phyloP scores from a whole-genome alignment of 2,113 vertebrate species.

The Okapia johnstoni region DNA sequence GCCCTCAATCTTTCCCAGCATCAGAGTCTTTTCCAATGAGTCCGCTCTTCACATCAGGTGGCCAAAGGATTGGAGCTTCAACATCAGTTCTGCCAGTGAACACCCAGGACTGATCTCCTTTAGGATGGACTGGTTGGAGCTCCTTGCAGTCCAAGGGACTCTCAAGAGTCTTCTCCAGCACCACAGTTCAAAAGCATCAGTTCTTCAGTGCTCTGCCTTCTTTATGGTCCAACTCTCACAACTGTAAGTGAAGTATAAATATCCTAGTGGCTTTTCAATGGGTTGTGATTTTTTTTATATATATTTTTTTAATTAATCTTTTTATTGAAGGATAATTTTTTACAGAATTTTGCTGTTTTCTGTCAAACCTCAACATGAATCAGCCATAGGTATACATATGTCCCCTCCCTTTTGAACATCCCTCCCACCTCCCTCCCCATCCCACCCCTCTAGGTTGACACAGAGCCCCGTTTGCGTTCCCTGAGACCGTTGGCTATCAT shows the following conservation, averaged over 20 bases:
- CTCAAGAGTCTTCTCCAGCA: background rate
- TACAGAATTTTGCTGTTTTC: background rate
- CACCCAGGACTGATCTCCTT: accelerated
- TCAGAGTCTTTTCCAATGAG: accelerated
- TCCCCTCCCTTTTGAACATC: background rate
- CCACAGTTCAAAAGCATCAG: background rate
- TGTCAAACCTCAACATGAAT: background rate
- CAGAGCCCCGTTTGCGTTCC: background rate
- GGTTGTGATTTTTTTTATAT: background rate
- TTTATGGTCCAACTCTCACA: background rate
- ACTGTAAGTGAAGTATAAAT: background rate
- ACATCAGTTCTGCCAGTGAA: background rate
- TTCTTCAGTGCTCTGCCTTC: accelerated
- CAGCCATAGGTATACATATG: background rate
- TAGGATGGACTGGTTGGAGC: background rate
- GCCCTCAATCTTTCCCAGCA: background rate
- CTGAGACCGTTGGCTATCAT: accelerated
- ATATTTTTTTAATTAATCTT: background rate
- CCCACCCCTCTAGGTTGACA: background rate
- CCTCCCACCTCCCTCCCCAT: background rate
- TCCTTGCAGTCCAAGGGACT: background rate
- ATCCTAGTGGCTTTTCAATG: background rate
- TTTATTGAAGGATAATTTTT: background rate
- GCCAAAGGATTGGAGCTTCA: background rate
- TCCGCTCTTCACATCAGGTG: accelerated